Conservation (phyloP, 2,113 vertebrate species). For the Trochalopteron elliotii region DNA sequence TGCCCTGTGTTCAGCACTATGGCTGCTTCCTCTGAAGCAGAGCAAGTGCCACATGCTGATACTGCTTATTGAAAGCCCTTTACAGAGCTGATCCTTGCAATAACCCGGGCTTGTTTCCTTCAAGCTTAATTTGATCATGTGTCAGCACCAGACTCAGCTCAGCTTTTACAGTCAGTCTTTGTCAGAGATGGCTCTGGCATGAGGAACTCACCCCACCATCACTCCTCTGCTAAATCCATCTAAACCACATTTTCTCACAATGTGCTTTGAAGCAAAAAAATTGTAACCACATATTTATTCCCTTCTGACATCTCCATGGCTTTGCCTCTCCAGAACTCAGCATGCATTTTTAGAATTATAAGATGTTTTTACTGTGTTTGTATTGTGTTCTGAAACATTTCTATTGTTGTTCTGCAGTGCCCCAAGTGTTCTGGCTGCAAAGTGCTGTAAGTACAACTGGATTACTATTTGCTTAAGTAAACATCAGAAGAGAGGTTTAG, state of each 20-base stretch:
- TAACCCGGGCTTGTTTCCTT: not conserved
- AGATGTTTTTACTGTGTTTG: not conserved
- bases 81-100: not conserved
- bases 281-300: not conserved
- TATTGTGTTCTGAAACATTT: not conserved
- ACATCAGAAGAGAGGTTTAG: not conserved
- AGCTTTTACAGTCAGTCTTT: not conserved
- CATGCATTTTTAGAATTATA: not conserved
- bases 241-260: not conserved
- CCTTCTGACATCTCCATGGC: not conserved
- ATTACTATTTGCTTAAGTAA: conserved; percentile 4
- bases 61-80: not conserved
- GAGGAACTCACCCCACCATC: not conserved
- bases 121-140: not conserved
- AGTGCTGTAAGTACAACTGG: not conserved
- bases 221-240: not conserved
- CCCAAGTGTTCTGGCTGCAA: conserved; percentile 47
- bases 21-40: not conserved
- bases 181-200: not conserved
- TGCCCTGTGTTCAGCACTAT: accelerated
- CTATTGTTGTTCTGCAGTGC: conserved; percentile 50
- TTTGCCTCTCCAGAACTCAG: not conserved
- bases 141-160: not conserved
- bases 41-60: not conserved
- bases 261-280: not conserved